phyloP scores from a whole-genome alignment of 1,140 invertebrate genomes.

The Zaprionus tsacasi region DNA sequence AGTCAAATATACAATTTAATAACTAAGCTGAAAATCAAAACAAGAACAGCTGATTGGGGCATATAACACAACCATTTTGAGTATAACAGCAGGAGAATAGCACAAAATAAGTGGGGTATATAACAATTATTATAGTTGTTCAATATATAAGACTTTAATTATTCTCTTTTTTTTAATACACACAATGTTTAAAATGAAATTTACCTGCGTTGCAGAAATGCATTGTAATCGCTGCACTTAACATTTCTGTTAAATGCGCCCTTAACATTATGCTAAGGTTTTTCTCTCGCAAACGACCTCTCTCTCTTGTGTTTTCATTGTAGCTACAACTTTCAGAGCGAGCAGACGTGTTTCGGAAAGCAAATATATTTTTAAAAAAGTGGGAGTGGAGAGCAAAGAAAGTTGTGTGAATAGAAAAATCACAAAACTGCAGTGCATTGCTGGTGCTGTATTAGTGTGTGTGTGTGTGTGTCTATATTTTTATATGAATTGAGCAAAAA shows the following conservation, averaged over 20 bases:
- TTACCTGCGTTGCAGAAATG: background rate
- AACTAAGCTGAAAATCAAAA: constrained; percentile 16
- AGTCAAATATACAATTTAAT: background rate
- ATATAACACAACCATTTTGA: constrained; percentile 35
- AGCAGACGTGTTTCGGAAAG: constrained; percentile 23
- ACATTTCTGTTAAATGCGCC: constrained; percentile 8
- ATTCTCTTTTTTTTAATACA: background rate
- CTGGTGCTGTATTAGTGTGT: constrained; percentile 24
- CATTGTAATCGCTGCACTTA: background rate
- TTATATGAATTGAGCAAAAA: constrained; percentile 3
- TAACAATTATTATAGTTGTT: no score
- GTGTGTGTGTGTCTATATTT: constrained; percentile 11
- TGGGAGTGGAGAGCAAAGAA: constrained; percentile 50
- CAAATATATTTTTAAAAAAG: constrained; percentile 6
- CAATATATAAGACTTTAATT: background rate
- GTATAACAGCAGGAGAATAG: constrained; percentile 6
- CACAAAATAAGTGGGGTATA: no score
- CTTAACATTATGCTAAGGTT: constrained; percentile 30
- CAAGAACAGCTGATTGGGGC: constrained; percentile 30
- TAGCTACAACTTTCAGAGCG: constrained; percentile 31
- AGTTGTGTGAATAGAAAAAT: constrained; percentile 52
- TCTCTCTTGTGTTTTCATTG: constrained; percentile 28
- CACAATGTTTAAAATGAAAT: background rate
- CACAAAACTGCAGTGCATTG: constrained; percentile 46
- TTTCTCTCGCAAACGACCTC: background rate